These are phyloP conservation scores for Melanotaenia parkinsoni DNA, from an alignment of 2,797 vertebrate species.

Conservation along the genomic window DNA sequence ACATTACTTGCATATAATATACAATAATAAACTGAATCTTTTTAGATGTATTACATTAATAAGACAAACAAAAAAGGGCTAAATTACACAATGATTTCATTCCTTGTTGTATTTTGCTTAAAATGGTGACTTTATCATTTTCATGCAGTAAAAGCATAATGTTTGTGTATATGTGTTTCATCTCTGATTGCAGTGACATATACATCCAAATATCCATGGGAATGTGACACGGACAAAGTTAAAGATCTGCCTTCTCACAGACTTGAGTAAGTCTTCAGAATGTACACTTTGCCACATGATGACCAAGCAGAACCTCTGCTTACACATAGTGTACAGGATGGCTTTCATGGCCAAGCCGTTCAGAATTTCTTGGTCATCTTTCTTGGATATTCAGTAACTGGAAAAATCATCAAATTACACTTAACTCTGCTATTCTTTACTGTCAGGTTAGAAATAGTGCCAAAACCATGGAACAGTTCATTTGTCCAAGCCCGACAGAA, in stretches of 20 bases:
- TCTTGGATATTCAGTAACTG: neutral
- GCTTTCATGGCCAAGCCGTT: neutral
- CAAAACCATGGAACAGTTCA: conserved; percentile 88
- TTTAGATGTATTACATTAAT: neutral
- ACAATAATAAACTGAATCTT: neutral
- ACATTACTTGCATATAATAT: neutral
- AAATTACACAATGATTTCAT: neutral
- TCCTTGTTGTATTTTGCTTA: neutral
- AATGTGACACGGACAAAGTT: conserved; percentile 72
- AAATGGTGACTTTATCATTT: neutral
- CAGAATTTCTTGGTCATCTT: neutral
- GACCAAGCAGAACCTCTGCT: neutral
- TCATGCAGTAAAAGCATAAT: neutral
- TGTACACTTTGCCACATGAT: neutral
- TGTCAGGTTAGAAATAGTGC: conserved; percentile 83
- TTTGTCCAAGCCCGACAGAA: conserved; percentile 78
- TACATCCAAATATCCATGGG: conserved; percentile 82
- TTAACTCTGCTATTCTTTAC: conserved; percentile 7
- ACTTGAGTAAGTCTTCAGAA: conserved; percentile 84
- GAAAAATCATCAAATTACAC: neutral
- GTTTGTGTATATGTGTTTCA: conserved; percentile 1
- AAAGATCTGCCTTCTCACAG: conserved; percentile 79
- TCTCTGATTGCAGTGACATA: conserved; percentile 86
- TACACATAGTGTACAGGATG: neutral
- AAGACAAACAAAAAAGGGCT: too few relatives aligned